These are phyloP conservation scores for Sinocyclocheilus maitianheensis DNA, from an alignment of 2,113 vertebrate species.

Conservation along the genomic window DNA sequence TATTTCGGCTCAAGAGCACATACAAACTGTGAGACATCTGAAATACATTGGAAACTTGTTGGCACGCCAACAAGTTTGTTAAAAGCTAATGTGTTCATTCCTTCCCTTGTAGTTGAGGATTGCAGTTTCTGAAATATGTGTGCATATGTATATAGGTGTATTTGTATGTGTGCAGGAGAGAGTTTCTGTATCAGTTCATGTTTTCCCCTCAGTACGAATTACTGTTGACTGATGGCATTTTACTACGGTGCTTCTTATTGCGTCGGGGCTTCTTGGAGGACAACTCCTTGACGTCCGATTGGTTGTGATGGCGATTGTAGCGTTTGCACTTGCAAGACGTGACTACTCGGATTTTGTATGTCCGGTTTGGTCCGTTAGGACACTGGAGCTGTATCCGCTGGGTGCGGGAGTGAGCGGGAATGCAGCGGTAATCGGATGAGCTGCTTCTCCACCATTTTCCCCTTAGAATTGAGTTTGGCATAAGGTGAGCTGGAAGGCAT, in stretches of 20 bases:
- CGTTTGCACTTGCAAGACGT: slow-evolving; percentile 96
- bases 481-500: slow-evolving; percentile 87
- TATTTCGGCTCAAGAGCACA: slow-evolving; percentile 55
- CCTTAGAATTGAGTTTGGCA: slow-evolving; percentile 89
- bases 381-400: slow-evolving; percentile 87
- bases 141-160: slow-evolving; percentile 44
- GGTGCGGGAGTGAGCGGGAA: slow-evolving; percentile 85
- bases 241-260: slow-evolving; percentile 84
- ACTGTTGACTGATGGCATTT: slow-evolving; percentile 77
- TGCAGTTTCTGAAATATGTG: slow-evolving; percentile 37
- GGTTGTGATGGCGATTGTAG: slow-evolving; percentile 93
- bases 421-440: slow-evolving; percentile 86
- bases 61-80: slow-evolving; percentile 49
- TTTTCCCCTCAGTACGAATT: slow-evolving; percentile 84
- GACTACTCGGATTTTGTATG: slow-evolving; percentile 89
- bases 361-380: slow-evolving; percentile 79
- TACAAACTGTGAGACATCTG: slow-evolving; percentile 65
- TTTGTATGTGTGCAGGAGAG: slow-evolving; percentile 44
- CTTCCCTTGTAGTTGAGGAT: slow-evolving; percentile 45
- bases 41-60: slow-evolving; percentile 57
- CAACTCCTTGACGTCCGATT: slow-evolving; percentile 86
- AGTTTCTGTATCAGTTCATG: slow-evolving; percentile 58
- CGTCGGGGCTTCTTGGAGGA: slow-evolving; percentile 72
- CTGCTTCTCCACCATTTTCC: slow-evolving; percentile 92
- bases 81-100: slow-evolving; percentile 55